Base-by-base conservation (phyloP, 2,888 invertebrate genomes). In the Hirtodrosophila histrioides region DNA sequence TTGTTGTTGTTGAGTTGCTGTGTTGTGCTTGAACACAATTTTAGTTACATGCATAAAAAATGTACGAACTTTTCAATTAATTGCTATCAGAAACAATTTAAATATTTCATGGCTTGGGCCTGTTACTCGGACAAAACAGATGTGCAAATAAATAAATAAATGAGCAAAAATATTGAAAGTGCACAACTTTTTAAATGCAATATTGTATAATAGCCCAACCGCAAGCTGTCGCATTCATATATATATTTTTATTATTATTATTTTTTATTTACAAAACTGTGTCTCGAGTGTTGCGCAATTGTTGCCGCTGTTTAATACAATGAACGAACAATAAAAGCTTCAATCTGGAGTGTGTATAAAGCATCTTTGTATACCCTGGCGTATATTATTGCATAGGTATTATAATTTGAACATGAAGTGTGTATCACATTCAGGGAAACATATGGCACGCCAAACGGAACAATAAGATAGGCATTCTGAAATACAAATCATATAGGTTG, bases 61-160 rank as follows among this genome's bases (percentile, higher is more conserved):
- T 61, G 46, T 17, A 45, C 45, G 39, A 53, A 48, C 33, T 49
- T 71, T 75, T 65, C 71, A 68, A 75, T 75, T 60, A 71, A 77
- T 65, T 67, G 76, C 58, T 36, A 63, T 64, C 64, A 55, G 68
- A 72, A 68, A 57, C 44, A 68, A 69, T 60, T 64, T 61, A 61
- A 75, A 75, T 65, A 61, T 62, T 63, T 56, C 44, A 60, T 54
- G 40, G 39, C 49, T 51, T 37, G 55, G 36, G 36, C 58, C 49
- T 37, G 43, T 61, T 57, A 56, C 54, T 23, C 43, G 37, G 41
- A 17, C 46, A 33, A 40, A 46, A 39, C 75, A 75, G 64, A 39
- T 75, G 75, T 55, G 48, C 64, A 78, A 73, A 70, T 60, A 75
- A 50, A 49, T 29, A 8, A 37, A 39, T 29, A 24, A 53, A 33